Evolutionary conservation across 2,888 invertebrate genomes (phyloP), one percentile per base, ranked within the genome.

Genomic region (Abrostola tripartita): DNA sequence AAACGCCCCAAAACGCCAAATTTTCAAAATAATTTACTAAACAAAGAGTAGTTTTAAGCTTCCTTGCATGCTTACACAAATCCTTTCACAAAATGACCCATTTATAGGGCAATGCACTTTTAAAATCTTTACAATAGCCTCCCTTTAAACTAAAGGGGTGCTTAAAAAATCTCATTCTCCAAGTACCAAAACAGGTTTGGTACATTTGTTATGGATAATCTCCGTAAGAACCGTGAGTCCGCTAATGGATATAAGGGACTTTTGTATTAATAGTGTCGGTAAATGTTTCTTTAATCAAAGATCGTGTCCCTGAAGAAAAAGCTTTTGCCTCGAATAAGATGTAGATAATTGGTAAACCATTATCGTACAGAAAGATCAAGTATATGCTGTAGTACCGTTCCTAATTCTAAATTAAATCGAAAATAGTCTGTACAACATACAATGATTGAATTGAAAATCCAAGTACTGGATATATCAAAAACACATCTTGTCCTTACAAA

Each of bases 61-160:
- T 37, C 37, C 12, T 40, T 70, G 24, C 35, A 49, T 52, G 35
- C 60, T 14, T 38, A 0, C 11, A 56, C 66, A 59, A 72, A 55
- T 49, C 63, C 68, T 51, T 74, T 63, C 72, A 72, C 73, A 69
- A 81, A 87, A 85, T 82, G 79, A 83, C 81, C 83, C 76, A 86
- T 83, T 81, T 81, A 77, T 71, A 84, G 85, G 85, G 83, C 86
- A 85, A 78, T 86, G 87, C 85, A 84, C 87, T 83, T 83, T 69
- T 66, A 59, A 71, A 81, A 76, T 75, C 75, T 71, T 62, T 76
- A 87, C 86, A 86, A 87, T 82, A 81, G 79, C 70, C 60, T 72
- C 76, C 81, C 81, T 78, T 74, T 63, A 63, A 72, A 76, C 52
- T 42, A 70, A 78, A 81, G 77, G 81, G 84, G 76, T 80, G 79